Percentiles rank a stretch among this genome's conserved stretches.
Conservation (phyloP, 2,888 invertebrate species). For the Philopedon plagiatum region DNA sequence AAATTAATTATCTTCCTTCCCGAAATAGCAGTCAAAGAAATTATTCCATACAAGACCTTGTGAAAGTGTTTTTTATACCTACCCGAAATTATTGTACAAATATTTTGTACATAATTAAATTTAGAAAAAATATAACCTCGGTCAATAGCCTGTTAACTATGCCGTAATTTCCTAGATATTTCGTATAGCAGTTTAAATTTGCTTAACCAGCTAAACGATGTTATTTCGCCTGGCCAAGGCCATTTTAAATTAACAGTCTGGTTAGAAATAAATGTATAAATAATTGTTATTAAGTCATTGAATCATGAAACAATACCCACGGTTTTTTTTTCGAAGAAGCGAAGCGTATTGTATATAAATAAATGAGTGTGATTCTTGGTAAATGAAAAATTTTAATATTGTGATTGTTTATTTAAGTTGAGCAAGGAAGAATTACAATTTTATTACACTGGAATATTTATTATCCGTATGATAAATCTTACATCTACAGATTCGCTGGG, state of each 20-base stretch:
- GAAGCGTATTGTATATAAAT: background rate
- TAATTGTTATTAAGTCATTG: conserved; percentile 21
- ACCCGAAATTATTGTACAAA: conserved; percentile 1
- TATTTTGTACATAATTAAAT: conserved; percentile 15
- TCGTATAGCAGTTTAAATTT: conserved; percentile 30
- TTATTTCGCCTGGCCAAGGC: conserved; percentile 23
- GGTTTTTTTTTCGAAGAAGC: conserved; percentile 8
- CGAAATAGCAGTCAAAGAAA: background rate
- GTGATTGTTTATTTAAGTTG: too few species aligned
- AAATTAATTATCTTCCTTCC: background rate
- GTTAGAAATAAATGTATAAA: conserved; percentile 29
- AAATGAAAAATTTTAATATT: too few species aligned
- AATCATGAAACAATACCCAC: conserved; percentile 15
- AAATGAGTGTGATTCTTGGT: background rate
- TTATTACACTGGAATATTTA: too few species aligned
- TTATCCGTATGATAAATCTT: too few species aligned
- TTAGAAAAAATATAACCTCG: conserved; percentile 36
- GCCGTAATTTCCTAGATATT: conserved; percentile 32
- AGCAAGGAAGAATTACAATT: too few species aligned
- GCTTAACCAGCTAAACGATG: conserved; percentile 26
- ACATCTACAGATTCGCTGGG: too few species aligned
- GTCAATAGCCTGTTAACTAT: conserved; percentile 34
- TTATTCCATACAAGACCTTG: background rate
- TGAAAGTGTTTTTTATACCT: background rate
- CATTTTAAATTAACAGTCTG: conserved; percentile 29